Evolutionary conservation across 2,797 vertebrate species (phyloP).

Genomic region (Phyllotis vaccarum): DNA sequence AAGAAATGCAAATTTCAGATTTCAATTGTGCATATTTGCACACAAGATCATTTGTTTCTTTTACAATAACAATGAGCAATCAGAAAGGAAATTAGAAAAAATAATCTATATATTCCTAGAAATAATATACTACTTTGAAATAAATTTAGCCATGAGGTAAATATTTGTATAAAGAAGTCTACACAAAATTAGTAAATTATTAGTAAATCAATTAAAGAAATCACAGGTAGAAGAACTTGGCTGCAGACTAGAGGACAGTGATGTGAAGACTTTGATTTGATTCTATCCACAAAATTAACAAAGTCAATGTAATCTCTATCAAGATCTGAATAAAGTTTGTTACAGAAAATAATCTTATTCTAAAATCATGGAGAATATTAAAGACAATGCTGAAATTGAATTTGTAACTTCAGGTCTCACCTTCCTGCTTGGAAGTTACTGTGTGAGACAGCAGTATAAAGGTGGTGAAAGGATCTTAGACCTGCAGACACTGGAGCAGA

Average conservation of each 20-base stretch:
- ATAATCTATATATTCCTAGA: background rate
- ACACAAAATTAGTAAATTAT: background rate
- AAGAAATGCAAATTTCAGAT: background rate
- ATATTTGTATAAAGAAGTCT: background rate
- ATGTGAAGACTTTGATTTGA: background rate
- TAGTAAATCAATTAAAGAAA: too few species aligned
- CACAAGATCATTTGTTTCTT: background rate
- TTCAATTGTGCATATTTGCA: background rate
- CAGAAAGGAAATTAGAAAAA: background rate
- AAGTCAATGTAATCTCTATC: background rate
- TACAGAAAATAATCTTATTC: background rate
- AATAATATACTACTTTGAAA: background rate
- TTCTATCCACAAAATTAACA: too few species aligned
- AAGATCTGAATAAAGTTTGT: background rate
- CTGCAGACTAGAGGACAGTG: background rate
- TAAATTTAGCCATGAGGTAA: background rate
- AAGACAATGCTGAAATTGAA: background rate
- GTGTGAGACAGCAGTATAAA: fast-evolving
- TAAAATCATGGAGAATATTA: background rate
- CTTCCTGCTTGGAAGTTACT: background rate
- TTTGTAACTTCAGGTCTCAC: background rate
- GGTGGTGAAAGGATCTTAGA: too few species aligned
- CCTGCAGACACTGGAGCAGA: background rate
- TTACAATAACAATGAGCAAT: background rate
- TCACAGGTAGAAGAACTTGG: background rate